Base-by-base conservation (phyloP, 2,797 vertebrate genomes). In the Ceryle rudis region DNA sequence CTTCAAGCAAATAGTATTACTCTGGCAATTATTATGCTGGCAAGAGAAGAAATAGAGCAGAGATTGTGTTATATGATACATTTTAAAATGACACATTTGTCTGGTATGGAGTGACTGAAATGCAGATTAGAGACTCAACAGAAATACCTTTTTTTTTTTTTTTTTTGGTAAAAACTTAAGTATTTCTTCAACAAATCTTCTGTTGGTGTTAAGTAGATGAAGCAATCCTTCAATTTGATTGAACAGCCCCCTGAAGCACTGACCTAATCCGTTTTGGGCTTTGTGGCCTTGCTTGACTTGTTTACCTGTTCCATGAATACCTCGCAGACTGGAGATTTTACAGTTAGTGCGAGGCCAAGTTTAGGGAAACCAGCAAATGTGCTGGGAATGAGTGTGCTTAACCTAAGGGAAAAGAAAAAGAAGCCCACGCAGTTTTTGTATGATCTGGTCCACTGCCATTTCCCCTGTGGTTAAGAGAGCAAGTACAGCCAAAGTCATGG, bases 31-130 rank as follows among this genome's bases (percentile, higher is more conserved):
- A 88, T 17, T 84, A 39, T 13, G 35, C 46, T 88, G 69, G 52
- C 47, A 71, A 33, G 51, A 39, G 46, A 14, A 70, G 66, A 86
- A 86, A 75, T 42, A 55, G 44, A 42, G 25, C 25, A 91, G 75
- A 69, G 61, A 64, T 49, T 65, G 54, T 77, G 18, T 82, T 90
- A 84, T 28, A 49, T 46, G 80, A 44, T 86, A n/a, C 57, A 57
- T 95, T 93, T 90, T 72, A 73, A 75, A 95, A 79, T 55, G 26
- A 47, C 17, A 52, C 15, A 26, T 93, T 88, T 86, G 22, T 67
- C 44, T 86, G 39, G 29, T 33, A 5, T 52, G 42, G 18, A 16
- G 39, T 75, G 70, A 75, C 70, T 65, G 65, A 75, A 90, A 95
- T 84, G 65, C 49, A 86, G 73, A 90, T 69, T 83, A 42, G 35